A percentile compares a stretch with the other conserved stretches of the same genome.
phyloP scores from a whole-genome alignment of 2,113 vertebrate species.

The Taxidea taxus region DNA sequence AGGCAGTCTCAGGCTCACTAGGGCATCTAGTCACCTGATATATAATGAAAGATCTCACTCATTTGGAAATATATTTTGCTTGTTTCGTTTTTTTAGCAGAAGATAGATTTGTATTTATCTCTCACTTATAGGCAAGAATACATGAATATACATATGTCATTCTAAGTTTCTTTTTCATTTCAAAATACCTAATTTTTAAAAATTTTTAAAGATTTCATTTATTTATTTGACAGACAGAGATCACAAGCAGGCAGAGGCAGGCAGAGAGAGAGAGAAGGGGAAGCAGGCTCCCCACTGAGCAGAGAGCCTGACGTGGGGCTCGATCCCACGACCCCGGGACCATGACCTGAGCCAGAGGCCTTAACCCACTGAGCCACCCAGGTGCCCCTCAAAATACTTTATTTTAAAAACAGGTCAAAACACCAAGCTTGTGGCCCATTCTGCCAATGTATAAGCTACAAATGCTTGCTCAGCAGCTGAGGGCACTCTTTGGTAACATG shows the following conservation, averaged over 20 bases:
- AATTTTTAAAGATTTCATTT: too few relatives aligned
- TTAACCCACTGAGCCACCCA: too few relatives aligned
- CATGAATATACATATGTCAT: not conserved
- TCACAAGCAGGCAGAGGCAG: too few relatives aligned
- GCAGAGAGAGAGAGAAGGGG: too few relatives aligned
- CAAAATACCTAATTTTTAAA: conserved; percentile 86
- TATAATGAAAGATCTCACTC: not conserved
- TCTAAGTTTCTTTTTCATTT: not conserved
- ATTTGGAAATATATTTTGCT: not conserved
- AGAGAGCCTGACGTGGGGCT: too few relatives aligned
- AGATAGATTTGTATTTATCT: not conserved
- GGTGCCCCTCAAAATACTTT: conserved; percentile 82
- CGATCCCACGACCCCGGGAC: too few relatives aligned
- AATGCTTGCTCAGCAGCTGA: conserved; percentile 84
- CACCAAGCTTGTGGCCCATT: conserved; percentile 71
- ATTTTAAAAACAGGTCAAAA: conserved; percentile 86
- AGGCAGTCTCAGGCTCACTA: not conserved
- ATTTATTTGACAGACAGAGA: too few relatives aligned
- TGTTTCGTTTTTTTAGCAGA: not conserved
- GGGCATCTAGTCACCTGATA: not conserved
- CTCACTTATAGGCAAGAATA: not conserved
- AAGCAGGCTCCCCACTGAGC: too few relatives aligned
- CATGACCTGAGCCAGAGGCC: too few relatives aligned
- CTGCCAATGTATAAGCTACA: conserved; percentile 86
- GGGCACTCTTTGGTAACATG: conserved; percentile 80